Conservation (phyloP, 2,113 vertebrate genomes). For the Brachypodius melanocephalos region DNA sequence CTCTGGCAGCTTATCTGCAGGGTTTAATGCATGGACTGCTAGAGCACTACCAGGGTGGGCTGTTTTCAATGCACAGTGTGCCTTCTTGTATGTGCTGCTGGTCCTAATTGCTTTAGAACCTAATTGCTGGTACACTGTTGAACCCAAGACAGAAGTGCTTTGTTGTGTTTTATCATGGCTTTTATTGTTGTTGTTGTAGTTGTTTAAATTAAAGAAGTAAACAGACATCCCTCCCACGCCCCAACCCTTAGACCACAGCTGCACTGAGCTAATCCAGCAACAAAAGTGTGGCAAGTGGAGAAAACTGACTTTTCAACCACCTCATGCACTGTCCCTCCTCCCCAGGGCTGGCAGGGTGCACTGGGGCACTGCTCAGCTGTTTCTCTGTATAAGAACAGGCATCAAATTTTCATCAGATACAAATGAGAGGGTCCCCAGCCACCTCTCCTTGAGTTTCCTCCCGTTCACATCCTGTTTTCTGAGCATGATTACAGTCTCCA, state of each 20-base stretch:
- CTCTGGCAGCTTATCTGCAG: not conserved
- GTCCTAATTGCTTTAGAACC: not conserved
- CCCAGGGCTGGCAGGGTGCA: not conserved
- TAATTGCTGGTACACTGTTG: not conserved
- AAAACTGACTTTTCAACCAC: not conserved
- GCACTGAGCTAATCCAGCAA: not conserved
- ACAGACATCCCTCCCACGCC: fast-evolving
- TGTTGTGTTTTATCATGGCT: not conserved
- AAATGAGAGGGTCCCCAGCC: not conserved
- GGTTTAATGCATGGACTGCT: not conserved
- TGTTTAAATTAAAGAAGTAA: not conserved
- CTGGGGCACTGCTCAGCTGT: not conserved
- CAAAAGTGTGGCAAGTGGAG: not conserved
- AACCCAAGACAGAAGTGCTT: not conserved
- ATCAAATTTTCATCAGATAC: not conserved
- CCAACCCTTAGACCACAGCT: not conserved
- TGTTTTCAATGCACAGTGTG: not conserved
- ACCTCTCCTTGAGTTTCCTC: not conserved
- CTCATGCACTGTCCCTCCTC: not conserved
- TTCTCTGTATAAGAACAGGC: not conserved
- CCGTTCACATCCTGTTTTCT: fast-evolving
- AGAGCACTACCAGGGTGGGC: not conserved
- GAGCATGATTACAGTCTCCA: not conserved
- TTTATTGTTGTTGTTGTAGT: not conserved
- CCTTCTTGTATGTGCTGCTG: not conserved